Evolutionary conservation across 2,797 vertebrate genomes (phyloP), one percentile per base, ranked within the genome.

Genomic region (Miichthys miiuy): DNA sequence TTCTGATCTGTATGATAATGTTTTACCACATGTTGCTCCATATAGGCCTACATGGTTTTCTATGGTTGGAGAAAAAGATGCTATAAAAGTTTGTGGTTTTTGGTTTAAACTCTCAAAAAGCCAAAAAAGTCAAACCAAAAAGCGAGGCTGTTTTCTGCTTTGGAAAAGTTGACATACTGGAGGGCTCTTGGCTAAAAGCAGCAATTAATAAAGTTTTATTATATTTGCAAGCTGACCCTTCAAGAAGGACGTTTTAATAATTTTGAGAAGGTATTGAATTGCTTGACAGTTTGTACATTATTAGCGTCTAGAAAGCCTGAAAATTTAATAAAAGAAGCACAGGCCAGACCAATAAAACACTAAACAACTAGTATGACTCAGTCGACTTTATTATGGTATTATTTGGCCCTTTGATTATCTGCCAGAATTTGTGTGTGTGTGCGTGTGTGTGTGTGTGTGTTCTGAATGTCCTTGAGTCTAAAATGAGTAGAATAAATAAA

Each of bases 281-380:
- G n/a, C 63, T 48, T 62, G 57, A 75, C 56, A 60, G 66, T 75
- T 83, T 34, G 16, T 75, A 77, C 12, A 79, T 69, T 75, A 76
- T 73, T 50, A 72, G 70, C 41, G 66, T 62, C 58, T 68, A 70
- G 25, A 60, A 75, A n/a, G 52, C 21, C 34, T 63, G 21, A 61
- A 68, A 51, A 67, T 81, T 86, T 83, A 75, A 83, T 76, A 68
- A 85, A 69, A 70, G 50, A 78, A 76, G 58, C 62, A 58, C 52
- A 68, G n/a, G 25, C 75, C 72, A 81, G 79, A 75, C 75, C 54
- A 66, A 90, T 87, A 86, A 89, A 90, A 79, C 46, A 47, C 51
- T 46, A 57, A 78, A 77, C 68, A 82, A 73, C 73, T 72, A 61
- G 30, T 46, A 62, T 66, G 61, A 85, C 50, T 77, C 74, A 74